phyloP scores from a whole-genome alignment of 1,140 invertebrate species.

The Dendrolimus kikuchii region DNA sequence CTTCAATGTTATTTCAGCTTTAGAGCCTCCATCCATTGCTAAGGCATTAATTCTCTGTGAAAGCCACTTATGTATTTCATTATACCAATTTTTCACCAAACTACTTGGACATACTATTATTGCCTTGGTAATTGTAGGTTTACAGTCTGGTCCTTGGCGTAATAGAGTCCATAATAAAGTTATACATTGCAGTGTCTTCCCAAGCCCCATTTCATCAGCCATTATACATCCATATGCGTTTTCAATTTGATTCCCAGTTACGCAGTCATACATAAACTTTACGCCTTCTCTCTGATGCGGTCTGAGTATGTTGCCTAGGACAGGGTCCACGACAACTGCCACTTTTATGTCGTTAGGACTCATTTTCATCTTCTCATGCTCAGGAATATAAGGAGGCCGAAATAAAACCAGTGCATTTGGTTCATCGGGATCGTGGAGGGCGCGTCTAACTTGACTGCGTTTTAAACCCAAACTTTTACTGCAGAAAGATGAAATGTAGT shows the following conservation, averaged over 20 bases:
- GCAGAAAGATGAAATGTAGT: conserved; percentile 85
- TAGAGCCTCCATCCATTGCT: conserved; percentile 93
- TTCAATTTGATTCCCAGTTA: conserved; percentile 92
- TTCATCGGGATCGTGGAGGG: conserved; percentile 95
- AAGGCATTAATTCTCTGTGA: conserved; percentile 86
- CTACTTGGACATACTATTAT: conserved; percentile 98
- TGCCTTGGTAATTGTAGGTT: conserved; percentile 91
- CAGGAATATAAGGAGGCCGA: conserved; percentile 82
- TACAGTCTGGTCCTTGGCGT: conserved; percentile 86
- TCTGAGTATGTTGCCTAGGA: conserved; percentile 90
- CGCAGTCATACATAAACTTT: conserved; percentile 99
- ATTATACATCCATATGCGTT: conserved; percentile 96
- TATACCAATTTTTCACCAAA: conserved; percentile 99
- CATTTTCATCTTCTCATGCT: conserved; percentile 88
- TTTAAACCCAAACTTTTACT: conserved; percentile 74
- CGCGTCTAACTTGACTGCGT: conserved; percentile 68
- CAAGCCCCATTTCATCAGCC: conserved; percentile 98
- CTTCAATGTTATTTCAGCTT: conserved; percentile 90
- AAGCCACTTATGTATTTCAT: conserved; percentile 99
- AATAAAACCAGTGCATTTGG: conserved; percentile 95
- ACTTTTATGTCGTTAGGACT: conserved; percentile 78
- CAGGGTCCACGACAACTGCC: conserved; percentile 95
- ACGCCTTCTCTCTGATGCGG: conserved; percentile 99
- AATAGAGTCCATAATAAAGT: conserved; percentile 96
- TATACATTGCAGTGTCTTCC: conserved; percentile 99